Base-by-base conservation (phyloP, 2,888 invertebrate genomes). In the Andrena fulva region DNA sequence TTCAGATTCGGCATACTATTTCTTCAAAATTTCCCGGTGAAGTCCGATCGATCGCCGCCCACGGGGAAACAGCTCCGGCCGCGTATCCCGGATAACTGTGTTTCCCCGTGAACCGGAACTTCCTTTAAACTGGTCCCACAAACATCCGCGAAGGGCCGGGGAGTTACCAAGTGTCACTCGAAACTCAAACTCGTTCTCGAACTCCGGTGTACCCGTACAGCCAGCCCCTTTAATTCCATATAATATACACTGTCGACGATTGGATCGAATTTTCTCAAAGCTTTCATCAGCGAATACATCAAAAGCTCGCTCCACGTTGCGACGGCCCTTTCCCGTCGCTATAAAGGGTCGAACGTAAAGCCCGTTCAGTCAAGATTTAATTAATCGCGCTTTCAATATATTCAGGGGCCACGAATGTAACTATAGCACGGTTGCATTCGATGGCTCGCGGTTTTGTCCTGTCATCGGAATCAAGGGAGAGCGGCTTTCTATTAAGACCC, bases 101-200 rank as follows among this genome's bases (percentile, higher is more conserved):
- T 76, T 82, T 75, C 66, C 56, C 69, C 56, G 56, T 29, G 68
- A 84, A 76, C 71, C 71, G 66, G 63, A 83, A 68, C 74, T 67
- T 77, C 31, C 54, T 75, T 60, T 27, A 50, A 79, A 84, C 81
- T 77, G 56, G 71, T 31, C 56, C 56, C 62, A 60, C 71, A 71
- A 85, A 82, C 71, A 77, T 66, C 81, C 71, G 64, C 76, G 71
- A 79, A 82, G 76, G 77, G 77, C 35, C 42, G 56, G 10, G 27
- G 48, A 82, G 82, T 79, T 82, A 85, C 79, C 71, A 77, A 85
- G 85, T 82, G 77, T 80, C 76, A 80, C 70, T 82, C 70, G 77
- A 84, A 84, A 69, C 74, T 77, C 70, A 77, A 86, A 70, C 80
- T 76, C 54, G 24, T 33, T 48, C 68, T 64, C 50, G 12, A 73